Conservation (phyloP, 2,797 vertebrate species). For the Anguilla megastoma region DNA sequence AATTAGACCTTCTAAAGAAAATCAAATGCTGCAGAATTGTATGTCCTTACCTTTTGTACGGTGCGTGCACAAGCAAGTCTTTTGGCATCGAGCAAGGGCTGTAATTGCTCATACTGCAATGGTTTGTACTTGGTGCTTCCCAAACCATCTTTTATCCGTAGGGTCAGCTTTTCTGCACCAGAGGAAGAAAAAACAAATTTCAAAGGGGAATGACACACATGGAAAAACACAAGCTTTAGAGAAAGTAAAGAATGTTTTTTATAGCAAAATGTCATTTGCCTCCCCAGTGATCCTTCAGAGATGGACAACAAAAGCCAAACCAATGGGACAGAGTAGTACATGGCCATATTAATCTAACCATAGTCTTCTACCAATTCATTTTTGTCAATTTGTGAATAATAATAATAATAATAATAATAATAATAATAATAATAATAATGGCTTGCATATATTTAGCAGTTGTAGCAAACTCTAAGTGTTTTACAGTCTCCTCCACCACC, state of each 20-base stretch:
- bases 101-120: conserved; percentile 77
- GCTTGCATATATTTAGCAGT: background rate
- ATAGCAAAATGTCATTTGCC: background rate
- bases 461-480: background rate
- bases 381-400: background rate
- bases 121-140: conserved; percentile 77
- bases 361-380: background rate
- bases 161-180: conserved; percentile 71
- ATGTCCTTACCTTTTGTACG: conserved; percentile 79
- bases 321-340: background rate
- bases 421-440: background rate
- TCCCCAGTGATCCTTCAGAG: background rate
- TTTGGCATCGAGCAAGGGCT: conserved; percentile 75
- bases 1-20: background rate
- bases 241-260: background rate
- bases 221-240: background rate
- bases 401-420: too few species aligned
- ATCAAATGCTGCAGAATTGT: background rate
- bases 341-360: background rate
- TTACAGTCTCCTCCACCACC: background rate
- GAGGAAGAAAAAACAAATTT: background rate
- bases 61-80: conserved; percentile 73
- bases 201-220: background rate
- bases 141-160: conserved; percentile 70
- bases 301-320: conserved; percentile 10